Percentiles rank a stretch among this genome's conserved stretches.
phyloP scores from a whole-genome alignment of 2,888 invertebrate genomes.

The Protonemura montana region DNA sequence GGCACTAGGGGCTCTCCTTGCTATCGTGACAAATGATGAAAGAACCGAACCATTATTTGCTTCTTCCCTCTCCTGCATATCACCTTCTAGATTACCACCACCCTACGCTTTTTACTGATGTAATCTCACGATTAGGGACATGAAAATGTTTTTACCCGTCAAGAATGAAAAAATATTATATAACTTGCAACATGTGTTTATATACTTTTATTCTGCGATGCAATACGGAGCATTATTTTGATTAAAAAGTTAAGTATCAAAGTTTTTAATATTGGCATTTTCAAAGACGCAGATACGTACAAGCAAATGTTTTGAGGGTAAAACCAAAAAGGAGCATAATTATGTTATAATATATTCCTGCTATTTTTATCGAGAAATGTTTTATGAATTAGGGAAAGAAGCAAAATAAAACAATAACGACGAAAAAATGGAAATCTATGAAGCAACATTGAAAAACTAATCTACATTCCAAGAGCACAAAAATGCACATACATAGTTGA shows the following conservation, averaged over 20 bases:
- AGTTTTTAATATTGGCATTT: slow-evolving; percentile 4
- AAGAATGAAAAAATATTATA: slow-evolving; percentile 9
- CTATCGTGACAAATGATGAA: slow-evolving; percentile 41
- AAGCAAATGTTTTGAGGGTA: background rate
- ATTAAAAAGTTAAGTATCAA: slow-evolving; percentile 12
- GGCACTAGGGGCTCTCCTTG: background rate
- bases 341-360: background rate
- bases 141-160: background rate
- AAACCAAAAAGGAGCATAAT: background rate
- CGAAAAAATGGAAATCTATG: slow-evolving; percentile 2
- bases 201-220: slow-evolving; percentile 14
- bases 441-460: background rate
- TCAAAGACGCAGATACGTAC: background rate
- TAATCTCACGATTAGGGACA: slow-evolving; percentile 3
- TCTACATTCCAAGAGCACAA: background rate
- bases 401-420: background rate
- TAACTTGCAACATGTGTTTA: slow-evolving; percentile 23
- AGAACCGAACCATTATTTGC: background rate
- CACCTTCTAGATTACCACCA: background rate
- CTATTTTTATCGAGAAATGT: slow-evolving; percentile 12
- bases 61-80: background rate
- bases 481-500: background rate
- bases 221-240: slow-evolving; percentile 1
- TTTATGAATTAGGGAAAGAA: slow-evolving; percentile 7
- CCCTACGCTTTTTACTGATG: background rate